Evolutionary conservation across 2,888 invertebrate species (phyloP), one percentile per base, ranked within the genome.

Genomic region (Orthosia cruda): DNA sequence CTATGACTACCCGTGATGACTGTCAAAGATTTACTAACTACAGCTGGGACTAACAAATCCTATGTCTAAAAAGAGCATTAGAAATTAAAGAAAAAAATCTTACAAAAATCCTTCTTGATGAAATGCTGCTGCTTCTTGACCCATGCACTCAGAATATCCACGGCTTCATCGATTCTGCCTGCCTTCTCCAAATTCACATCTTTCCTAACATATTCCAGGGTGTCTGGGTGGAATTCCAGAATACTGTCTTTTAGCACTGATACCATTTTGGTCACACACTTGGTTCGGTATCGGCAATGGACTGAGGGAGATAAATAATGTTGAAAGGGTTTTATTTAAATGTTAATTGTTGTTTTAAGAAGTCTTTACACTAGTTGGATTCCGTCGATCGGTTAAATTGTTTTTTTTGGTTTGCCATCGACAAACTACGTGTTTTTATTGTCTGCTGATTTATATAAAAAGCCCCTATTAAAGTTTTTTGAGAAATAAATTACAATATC

Each of bases 141-240:
- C 93, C 93, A 93, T 5, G 89, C 85, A 3, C 89, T 90, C 23
- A 93, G 76, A 18, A 92, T 84, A 40, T 89, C 86, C 4, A 93
- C 78, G 0, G 92, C 89, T 65, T 91, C 89, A 7, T 91, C 83
- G 59, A 93, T 86, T 69, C 87, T 83, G n/a, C 86, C 86, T 0
- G 86, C 85, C 16, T 86, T 84, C 12, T 89, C 88, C 54, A 92
- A 76, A 74, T 90, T 88, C 5, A 89, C 82, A 9, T 85, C 70
- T 26, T 86, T 89, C 23, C 93, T 83, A 0, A 90, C 81, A 45
- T 20, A 55, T 64, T 88, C 75, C 12, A 92, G 20, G 7, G 91
- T 90, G n/a, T 92, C 82, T 4, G 86, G 76, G 15, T 83, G 81
- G 11, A 87, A 83, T 73, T 89, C 74, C 16, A 92, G 73, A 4